These are phyloP conservation scores for Drosophila quadrilineata DNA, from an alignment of 1,140 invertebrate genomes.

Conservation along the genomic window DNA sequence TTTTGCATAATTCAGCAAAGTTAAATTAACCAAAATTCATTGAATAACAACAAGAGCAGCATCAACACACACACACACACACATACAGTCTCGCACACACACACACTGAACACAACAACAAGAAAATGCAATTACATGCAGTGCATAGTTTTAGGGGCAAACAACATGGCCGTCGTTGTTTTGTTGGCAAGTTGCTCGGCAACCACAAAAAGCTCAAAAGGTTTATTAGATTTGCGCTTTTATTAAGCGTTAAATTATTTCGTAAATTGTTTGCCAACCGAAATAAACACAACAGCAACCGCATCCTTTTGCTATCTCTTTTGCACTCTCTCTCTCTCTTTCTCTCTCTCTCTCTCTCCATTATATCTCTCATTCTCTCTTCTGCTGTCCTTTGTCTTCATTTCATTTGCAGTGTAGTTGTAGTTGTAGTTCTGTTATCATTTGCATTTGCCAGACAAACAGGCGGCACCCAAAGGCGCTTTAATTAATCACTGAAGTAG, in stretches of 20 bases:
- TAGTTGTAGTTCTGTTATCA: constrained; percentile 75
- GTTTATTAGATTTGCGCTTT: constrained; percentile 78
- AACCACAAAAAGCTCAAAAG: constrained; percentile 72
- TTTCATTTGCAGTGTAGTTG: too few relatives aligned
- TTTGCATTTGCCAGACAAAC: constrained; percentile 54
- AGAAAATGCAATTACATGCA: constrained; percentile 72
- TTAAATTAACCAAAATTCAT: constrained; percentile 79
- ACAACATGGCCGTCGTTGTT: constrained; percentile 21
- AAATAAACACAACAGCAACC: constrained; percentile 55
- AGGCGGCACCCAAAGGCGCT: constrained; percentile 56
- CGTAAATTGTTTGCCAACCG: constrained; percentile 69
- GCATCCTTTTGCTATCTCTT: neutral
- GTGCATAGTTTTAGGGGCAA: constrained; percentile 65
- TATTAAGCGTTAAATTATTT: constrained; percentile 80
- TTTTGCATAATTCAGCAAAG: constrained; percentile 70
- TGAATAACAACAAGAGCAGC: constrained; percentile 50
- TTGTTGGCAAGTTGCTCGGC: constrained; percentile 22
- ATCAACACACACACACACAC: constrained; percentile 33
- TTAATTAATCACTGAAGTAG: constrained; percentile 75
- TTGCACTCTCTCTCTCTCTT: neutral
- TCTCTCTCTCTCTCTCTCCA: neutral
- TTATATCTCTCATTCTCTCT: neutral
- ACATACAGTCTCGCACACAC: constrained; percentile 8
- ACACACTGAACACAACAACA: constrained; percentile 28
- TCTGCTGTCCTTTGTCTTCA: constrained; percentile 37